These are phyloP conservation scores for Montifringilla adamsi DNA, from an alignment of 2,113 vertebrate genomes.

Conservation along the genomic window DNA sequence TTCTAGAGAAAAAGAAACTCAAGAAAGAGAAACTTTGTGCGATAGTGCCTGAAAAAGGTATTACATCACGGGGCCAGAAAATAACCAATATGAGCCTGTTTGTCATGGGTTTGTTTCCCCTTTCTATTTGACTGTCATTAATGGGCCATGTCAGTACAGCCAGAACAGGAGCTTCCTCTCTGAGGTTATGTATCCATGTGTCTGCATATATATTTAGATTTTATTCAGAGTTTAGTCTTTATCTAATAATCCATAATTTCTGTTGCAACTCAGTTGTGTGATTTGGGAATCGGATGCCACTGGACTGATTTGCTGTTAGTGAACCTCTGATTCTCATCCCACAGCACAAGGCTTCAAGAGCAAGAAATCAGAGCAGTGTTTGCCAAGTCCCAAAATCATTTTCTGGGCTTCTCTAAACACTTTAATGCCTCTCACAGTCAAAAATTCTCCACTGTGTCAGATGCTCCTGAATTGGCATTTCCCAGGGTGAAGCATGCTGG, in stretches of 20 bases:
- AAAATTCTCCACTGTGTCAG: background rate
- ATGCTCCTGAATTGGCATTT: background rate
- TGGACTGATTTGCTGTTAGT: background rate
- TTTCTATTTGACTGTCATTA: background rate
- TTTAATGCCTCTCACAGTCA: background rate
- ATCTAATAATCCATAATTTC: background rate
- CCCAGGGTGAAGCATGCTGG: background rate
- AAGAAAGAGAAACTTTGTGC: constrained; percentile 57
- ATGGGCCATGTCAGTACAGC: background rate
- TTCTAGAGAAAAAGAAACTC: constrained; percentile 55
- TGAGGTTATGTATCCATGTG: background rate
- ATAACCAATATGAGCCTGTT: background rate
- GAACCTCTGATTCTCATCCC: background rate
- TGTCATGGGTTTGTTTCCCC: background rate
- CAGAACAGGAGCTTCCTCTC: background rate
- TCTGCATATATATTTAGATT: background rate
- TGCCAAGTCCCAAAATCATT: background rate
- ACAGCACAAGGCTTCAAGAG: background rate
- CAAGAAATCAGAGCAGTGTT: background rate
- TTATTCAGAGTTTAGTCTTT: background rate
- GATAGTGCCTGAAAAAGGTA: background rate
- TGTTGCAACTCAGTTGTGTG: background rate
- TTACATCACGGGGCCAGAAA: background rate
- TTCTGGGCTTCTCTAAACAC: background rate
- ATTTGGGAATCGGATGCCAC: background rate